These are phyloP conservation scores for Clunio marinus DNA, from an alignment of 2,888 invertebrate species.

Conservation along the genomic window DNA sequence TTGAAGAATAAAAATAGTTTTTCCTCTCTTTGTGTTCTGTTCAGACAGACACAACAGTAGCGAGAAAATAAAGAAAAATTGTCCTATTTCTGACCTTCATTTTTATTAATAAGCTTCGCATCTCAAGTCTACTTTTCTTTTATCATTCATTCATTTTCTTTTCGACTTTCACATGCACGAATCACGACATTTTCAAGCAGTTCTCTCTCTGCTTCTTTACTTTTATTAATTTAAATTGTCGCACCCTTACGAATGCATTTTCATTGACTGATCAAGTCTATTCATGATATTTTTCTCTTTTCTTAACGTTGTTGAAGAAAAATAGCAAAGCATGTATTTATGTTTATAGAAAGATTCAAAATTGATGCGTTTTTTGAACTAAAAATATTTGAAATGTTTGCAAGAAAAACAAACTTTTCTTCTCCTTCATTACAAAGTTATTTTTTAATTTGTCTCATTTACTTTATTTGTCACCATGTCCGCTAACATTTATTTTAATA, in stretches of 20 bases:
- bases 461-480: not conserved
- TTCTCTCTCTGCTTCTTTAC: too few relatives aligned
- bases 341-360: too few relatives aligned
- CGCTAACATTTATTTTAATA: not conserved
- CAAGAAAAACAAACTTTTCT: not conserved
- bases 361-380: too few relatives aligned
- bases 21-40: constrained; percentile 5
- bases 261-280: too few relatives aligned
- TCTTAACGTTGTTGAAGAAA: too few relatives aligned
- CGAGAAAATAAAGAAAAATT: not conserved
- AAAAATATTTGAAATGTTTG: not conserved
- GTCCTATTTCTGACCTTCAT: constrained; percentile 30
- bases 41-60: not conserved
- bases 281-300: too few relatives aligned
- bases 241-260: too few relatives aligned
- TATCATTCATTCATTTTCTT: not conserved
- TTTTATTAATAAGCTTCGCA: not conserved
- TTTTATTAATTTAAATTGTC: too few relatives aligned
- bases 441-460: too few relatives aligned
- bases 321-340: too few relatives aligned
- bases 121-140: too few relatives aligned
- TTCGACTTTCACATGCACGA: not conserved
- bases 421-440: not conserved
- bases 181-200: too few relatives aligned
- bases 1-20: constrained; percentile 18